Percentiles rank a stretch among this genome's conserved stretches.
Conservation (phyloP, 2,113 vertebrate species). For the Anolis carolinensis region DNA sequence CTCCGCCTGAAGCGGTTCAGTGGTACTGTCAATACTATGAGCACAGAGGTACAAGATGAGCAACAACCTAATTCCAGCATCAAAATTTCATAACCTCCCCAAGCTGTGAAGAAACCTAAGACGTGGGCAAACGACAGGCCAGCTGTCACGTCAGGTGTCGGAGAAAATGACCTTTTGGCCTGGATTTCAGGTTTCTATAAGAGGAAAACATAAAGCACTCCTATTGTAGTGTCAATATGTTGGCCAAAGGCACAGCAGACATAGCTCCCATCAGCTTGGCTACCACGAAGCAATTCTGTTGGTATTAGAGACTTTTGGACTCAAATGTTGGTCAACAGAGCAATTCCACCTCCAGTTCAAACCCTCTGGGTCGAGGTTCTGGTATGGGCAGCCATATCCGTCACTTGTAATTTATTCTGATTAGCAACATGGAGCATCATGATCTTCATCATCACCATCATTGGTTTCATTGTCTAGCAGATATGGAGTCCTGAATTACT, state of each 20-base stretch:
- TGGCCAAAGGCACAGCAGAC: no score
- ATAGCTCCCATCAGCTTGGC: neutral
- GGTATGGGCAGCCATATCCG: neutral
- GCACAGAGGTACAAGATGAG: slow-evolving; percentile 94
- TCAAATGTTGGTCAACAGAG: no score
- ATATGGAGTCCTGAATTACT: no score
- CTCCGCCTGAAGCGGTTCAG: slow-evolving; percentile 86
- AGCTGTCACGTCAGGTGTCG: slow-evolving; percentile 67
- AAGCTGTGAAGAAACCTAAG: slow-evolving; percentile 62
- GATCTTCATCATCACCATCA: no score
- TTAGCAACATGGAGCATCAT: no score
- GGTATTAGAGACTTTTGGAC: neutral
- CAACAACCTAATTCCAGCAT: slow-evolving; percentile 97
- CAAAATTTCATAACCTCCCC: slow-evolving; percentile 92
- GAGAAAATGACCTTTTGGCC: slow-evolving; percentile 69
- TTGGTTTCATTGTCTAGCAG: no score
- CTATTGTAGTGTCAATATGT: no score
- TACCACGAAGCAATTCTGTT: neutral
- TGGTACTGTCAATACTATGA: slow-evolving; percentile 96
- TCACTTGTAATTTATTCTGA: no score
- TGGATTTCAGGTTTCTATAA: slow-evolving; percentile 59
- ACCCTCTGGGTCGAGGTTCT: neutral
- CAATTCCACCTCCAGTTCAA: neutral
- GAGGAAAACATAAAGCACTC: neutral
- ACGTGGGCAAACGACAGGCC: slow-evolving; percentile 70